Base-by-base conservation (phyloP, 2,797 vertebrate species). In the Alca torda region DNA sequence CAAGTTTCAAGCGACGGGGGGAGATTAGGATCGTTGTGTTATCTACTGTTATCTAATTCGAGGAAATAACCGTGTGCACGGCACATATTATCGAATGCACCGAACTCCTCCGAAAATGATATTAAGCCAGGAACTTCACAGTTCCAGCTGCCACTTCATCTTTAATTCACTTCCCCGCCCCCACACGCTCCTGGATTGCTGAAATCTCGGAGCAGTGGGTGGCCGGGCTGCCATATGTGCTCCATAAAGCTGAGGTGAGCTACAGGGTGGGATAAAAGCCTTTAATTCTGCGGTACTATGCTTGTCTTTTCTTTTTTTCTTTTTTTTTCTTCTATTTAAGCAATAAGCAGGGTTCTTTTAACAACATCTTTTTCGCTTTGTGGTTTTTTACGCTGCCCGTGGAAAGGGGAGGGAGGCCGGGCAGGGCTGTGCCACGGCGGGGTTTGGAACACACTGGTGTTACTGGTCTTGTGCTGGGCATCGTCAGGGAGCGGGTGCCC, bases 41-140 rank as follows among this genome's bases (percentile, higher is more conserved):
- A 90, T 94, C 96, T 50, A 15, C 95, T 67, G 83, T 68, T 91
- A 93, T 87, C 94, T 85, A 90, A 93, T 91, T 87, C 89, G 13
- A 91, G 89, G 75, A 93, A 96, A 96, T 94, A 82, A 91, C 94
- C 45, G 19, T 78, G 87, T 59, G 64, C 80, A 39, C 1, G 25
- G 89, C 64, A 50, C 65, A 10, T 50, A 68, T 75, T 86, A 90
- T 88, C 82, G 76, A 82, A 83, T 1, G 26, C 84, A 72, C 57
- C 69, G 80, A 89, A 63, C 92, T 79, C 56, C 91, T 70, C 67
- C 25, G 5, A 84, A 91, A 93, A 83, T 41, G 83, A 90, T 69
- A 65, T 67, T 67, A 87, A 94, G 65, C 39, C 54, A 65, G 86
- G 72, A 95, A 81, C 67, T 68, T 82, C 75, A 73, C 76, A 7